Conservation (phyloP, 2,113 vertebrate species). For the Brachyhypopomus gauderio region DNA sequence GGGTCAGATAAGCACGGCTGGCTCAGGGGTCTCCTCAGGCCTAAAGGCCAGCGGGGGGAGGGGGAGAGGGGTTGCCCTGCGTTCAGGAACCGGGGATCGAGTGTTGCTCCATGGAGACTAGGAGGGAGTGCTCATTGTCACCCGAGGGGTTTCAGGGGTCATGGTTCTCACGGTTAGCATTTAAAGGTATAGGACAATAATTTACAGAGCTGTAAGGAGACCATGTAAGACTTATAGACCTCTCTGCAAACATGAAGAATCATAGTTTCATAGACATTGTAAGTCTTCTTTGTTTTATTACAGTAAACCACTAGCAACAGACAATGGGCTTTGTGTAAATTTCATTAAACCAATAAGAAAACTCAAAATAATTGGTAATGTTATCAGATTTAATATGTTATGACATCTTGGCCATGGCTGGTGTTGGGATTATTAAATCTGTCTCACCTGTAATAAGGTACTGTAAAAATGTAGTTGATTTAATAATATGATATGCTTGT, state of each 20-base stretch:
- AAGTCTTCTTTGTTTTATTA: not conserved
- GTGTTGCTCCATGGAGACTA: constrained; percentile 73
- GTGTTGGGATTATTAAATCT: not conserved
- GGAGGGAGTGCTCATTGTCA: constrained; percentile 59
- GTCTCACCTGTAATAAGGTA: not conserved
- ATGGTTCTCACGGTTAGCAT: constrained; percentile 49
- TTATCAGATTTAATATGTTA: constrained; percentile 4
- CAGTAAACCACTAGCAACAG: not conserved
- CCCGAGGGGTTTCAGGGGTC: constrained; percentile 58
- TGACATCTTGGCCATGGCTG: not conserved
- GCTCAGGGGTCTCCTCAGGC: constrained; percentile 71
- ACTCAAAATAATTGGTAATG: not conserved
- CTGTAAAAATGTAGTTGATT: constrained; percentile 28
- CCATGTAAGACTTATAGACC: not conserved
- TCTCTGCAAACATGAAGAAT: not conserved
- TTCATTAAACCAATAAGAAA: not conserved
- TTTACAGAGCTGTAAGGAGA: not conserved
- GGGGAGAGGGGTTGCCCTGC: constrained; percentile 41
- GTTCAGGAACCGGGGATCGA: constrained; percentile 71
- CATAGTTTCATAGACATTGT: not conserved
- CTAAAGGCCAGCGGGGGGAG: constrained; percentile 71
- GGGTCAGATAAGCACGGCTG: constrained; percentile 81
- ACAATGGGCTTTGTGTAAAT: not conserved
- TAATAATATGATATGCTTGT: constrained; percentile 29
- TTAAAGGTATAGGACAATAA: constrained; percentile 44